A percentile compares a stretch with the other conserved stretches of the same genome.
Conservation (phyloP, 2,888 invertebrate species). For the Pristionchus arcanus region DNA sequence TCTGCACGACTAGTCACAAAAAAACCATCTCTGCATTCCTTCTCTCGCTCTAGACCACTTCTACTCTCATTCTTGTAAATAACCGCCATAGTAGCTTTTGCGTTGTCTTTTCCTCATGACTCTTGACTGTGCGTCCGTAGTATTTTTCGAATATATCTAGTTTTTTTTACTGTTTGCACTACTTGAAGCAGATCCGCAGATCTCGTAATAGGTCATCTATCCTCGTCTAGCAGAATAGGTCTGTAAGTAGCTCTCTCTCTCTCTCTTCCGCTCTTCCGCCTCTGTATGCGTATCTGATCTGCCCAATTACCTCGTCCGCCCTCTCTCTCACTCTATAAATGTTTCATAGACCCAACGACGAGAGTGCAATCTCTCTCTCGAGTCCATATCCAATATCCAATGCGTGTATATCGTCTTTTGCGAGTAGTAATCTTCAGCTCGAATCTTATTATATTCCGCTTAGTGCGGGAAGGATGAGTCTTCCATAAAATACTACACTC, state of each 20-base stretch:
- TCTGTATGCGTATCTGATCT: neutral
- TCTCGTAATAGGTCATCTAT: neutral
- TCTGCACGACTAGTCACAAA: neutral
- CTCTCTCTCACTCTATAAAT: neutral
- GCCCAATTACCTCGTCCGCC: constrained; percentile 32
- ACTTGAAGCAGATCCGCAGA: neutral
- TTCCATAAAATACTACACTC: neutral
- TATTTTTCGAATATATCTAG: neutral
- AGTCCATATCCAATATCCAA: neutral
- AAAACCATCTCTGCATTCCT: neutral
- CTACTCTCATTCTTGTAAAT: constrained; percentile 29
- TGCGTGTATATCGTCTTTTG: neutral
- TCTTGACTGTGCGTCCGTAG: neutral
- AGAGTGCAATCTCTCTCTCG: neutral
- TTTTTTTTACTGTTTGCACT: neutral
- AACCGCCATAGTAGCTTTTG: constrained; percentile 2
- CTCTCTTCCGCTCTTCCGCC: neutral
- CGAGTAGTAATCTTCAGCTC: neutral
- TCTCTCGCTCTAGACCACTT: constrained; percentile 17
- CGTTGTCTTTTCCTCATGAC: neutral
- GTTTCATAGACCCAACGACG: neutral
- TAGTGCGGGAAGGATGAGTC: neutral
- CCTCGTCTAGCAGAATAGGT: neutral
- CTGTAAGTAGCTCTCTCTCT: neutral
- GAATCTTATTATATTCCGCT: constrained; percentile 5